phyloP scores from a whole-genome alignment of 2,888 invertebrate species.

The Dynastes tityus region DNA sequence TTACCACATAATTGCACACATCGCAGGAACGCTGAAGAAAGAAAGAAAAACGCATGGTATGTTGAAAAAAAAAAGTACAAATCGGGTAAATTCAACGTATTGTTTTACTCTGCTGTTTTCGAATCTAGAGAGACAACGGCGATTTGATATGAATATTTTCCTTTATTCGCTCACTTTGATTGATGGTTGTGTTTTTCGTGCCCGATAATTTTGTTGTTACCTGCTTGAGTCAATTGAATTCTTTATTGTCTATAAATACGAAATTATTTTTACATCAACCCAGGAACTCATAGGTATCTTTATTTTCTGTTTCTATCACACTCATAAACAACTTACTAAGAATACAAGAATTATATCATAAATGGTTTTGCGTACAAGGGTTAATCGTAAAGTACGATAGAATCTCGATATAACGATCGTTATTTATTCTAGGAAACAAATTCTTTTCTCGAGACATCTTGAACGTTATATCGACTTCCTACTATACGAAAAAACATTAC shows the following conservation, averaged over 20 bases:
- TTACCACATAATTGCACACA: slow-evolving; percentile 64
- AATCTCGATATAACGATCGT: too few relatives aligned
- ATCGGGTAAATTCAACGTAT: not conserved
- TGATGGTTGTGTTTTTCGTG: not conserved
- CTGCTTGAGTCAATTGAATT: slow-evolving; percentile 16
- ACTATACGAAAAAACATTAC: too few relatives aligned
- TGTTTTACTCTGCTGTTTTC: too few relatives aligned
- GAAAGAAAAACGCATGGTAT: slow-evolving; percentile 49
- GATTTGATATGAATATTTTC: slow-evolving; percentile 42
- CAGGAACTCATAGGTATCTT: slow-evolving; percentile 47
- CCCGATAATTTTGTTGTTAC: not conserved
- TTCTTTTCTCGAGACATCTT: too few relatives aligned
- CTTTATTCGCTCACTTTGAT: not conserved
- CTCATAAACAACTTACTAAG: slow-evolving; percentile 34
- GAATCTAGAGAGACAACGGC: not conserved
- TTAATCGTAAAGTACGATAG: not conserved
- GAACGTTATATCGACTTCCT: too few relatives aligned
- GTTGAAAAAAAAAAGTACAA: slow-evolving; percentile 46
- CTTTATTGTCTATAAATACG: slow-evolving; percentile 49
- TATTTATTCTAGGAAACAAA: too few relatives aligned
- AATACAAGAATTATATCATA: slow-evolving; percentile 19
- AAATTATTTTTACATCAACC: slow-evolving; percentile 43
- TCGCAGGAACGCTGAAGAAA: slow-evolving; percentile 58
- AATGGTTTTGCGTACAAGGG: slow-evolving; percentile 20
- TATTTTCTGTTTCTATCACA: slow-evolving; percentile 41